Percentiles rank a stretch among this genome's conserved stretches.
These are phyloP conservation scores for Odontocerum albicorne DNA, from an alignment of 2,888 invertebrate species.

Conservation along the genomic window DNA sequence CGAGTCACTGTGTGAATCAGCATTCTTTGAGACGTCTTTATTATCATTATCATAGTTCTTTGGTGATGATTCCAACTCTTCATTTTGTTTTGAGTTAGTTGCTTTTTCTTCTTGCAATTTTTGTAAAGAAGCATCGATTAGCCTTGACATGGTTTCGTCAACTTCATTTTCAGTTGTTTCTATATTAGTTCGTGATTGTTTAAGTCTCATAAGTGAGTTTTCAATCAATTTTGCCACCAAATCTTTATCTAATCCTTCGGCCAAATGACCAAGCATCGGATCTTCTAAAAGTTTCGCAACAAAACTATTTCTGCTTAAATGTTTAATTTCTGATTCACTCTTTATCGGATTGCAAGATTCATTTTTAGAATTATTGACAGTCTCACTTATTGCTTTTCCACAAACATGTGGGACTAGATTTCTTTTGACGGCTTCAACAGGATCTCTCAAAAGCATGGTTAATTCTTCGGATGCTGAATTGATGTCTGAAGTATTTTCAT, in stretches of 20 bases:
- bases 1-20: slow-evolving; percentile 38
- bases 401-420: slow-evolving; percentile 79
- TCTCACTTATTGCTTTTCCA: slow-evolving; percentile 59
- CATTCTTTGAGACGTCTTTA: slow-evolving; percentile 27
- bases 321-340: slow-evolving; percentile 38
- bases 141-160: slow-evolving; percentile 47
- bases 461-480: slow-evolving; percentile 47
- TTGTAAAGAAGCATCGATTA: slow-evolving; percentile 47
- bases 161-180: slow-evolving; percentile 50
- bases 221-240: slow-evolving; percentile 66
- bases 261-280: slow-evolving; percentile 64
- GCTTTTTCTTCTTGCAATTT: slow-evolving; percentile 46
- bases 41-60: slow-evolving; percentile 37
- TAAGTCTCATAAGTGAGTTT: slow-evolving; percentile 65
- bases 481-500: slow-evolving; percentile 35
- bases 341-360: slow-evolving; percentile 31
- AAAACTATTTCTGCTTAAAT: slow-evolving; percentile 50
- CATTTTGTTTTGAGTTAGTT: slow-evolving; percentile 27
- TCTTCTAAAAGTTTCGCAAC: slow-evolving; percentile 65
- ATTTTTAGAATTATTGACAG: slow-evolving; percentile 38
- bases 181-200: slow-evolving; percentile 43
- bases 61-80: slow-evolving; percentile 1
- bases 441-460: slow-evolving; percentile 64
- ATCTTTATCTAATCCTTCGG: slow-evolving; percentile 62
- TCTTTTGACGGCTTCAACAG: slow-evolving; percentile 74